Conservation (phyloP, 2,113 vertebrate genomes). For the Catharus minimus region DNA sequence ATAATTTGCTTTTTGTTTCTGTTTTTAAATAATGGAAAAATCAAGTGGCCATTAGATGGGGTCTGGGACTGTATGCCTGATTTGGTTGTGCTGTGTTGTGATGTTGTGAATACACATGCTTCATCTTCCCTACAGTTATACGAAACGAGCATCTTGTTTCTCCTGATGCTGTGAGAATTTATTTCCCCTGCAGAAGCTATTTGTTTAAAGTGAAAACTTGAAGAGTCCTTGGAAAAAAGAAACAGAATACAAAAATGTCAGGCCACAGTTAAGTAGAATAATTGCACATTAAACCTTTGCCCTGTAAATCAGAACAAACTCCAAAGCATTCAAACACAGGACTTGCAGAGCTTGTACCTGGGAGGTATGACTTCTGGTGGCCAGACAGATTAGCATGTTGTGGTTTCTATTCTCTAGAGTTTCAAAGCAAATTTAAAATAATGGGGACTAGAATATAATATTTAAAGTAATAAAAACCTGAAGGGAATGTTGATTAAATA, state of each 20-base stretch:
- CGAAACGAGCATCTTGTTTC: not conserved
- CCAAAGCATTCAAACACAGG: not conserved
- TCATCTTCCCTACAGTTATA: not conserved
- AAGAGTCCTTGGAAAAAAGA: not conserved
- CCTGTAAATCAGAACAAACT: not conserved
- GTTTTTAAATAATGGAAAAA: not conserved
- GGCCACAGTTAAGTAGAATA: not conserved
- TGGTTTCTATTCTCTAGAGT: not conserved
- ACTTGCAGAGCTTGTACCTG: not conserved
- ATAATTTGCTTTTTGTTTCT: not conserved
- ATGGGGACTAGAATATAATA: not conserved
- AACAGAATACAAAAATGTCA: not conserved
- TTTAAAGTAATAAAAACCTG: not conserved
- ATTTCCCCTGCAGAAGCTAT: not conserved
- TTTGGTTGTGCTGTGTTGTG: not conserved
- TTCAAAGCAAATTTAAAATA: constrained; percentile 24
- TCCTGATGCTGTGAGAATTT: not conserved
- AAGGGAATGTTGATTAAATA: not conserved
- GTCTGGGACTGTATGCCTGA: not conserved
- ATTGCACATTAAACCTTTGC: not conserved
- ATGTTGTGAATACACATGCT: not conserved
- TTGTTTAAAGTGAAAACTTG: not conserved
- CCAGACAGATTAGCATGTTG: not conserved
- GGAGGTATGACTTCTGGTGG: not conserved
- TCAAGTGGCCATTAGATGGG: not conserved